Percentiles rank a stretch among this genome's conserved stretches.
Evolutionary conservation across 2,888 invertebrate species (phyloP).

Genomic region (Lepeophtheirus nordmannii): DNA sequence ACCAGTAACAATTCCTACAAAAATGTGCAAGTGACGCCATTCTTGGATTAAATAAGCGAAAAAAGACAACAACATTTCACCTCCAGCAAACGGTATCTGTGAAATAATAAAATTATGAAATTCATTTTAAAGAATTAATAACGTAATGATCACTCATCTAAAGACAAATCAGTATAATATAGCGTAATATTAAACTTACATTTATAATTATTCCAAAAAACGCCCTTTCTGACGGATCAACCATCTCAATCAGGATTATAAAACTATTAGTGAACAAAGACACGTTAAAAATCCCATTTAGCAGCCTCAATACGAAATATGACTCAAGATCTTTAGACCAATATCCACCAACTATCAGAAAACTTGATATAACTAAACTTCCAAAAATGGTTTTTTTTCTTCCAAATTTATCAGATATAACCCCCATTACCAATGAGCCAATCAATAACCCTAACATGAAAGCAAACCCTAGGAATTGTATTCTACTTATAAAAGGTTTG

Average conservation of each 20-base stretch:
- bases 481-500: neutral
- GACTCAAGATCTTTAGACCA: neutral
- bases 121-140: no score
- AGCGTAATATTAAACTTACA: neutral
- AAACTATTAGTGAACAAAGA: neutral
- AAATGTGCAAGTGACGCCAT: neutral
- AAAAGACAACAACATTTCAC: constrained; percentile 6
- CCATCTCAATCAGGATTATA: neutral
- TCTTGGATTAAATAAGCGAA: constrained; percentile 1
- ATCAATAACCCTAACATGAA: neutral
- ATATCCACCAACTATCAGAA: neutral
- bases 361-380: neutral
- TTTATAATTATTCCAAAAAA: neutral
- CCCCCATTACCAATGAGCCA: neutral
- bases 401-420: constrained; percentile 4
- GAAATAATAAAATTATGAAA: neutral
- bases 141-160: no score
- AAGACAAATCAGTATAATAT: neutral
- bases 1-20: neutral
- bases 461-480: neutral
- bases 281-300: neutral
- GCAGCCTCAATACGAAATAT: neutral
- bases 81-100: constrained; percentile 10
- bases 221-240: neutral
- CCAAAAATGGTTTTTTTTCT: neutral